Conservation (phyloP, 1,140 invertebrate genomes). For the Octopus sinensis region DNA sequence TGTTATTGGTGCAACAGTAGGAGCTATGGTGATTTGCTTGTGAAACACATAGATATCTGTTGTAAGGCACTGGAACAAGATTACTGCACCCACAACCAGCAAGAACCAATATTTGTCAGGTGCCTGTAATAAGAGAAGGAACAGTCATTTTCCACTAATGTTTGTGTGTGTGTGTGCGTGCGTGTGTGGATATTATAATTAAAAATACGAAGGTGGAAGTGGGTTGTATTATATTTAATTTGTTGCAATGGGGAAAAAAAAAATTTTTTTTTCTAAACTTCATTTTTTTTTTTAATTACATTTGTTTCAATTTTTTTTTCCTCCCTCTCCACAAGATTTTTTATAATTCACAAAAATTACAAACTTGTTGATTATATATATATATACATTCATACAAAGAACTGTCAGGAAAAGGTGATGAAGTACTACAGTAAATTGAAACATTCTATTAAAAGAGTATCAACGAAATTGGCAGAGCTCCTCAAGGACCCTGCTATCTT, state of each 20-base stretch:
- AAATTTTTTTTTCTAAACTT: neutral
- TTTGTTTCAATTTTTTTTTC: too few species aligned
- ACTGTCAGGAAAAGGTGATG: neutral
- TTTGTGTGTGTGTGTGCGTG: neutral
- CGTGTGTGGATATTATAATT: neutral
- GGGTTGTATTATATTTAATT: neutral
- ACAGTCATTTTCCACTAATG: neutral
- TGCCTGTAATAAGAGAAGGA: slow-evolving; percentile 31
- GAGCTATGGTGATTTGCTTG: neutral
- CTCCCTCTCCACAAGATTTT: too few species aligned
- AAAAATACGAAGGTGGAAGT: neutral
- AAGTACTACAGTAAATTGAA: neutral
- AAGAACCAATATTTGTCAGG: slow-evolving; percentile 52
- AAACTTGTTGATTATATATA: too few species aligned
- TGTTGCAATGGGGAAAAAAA: neutral
- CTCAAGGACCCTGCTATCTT: neutral
- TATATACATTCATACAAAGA: too few species aligned
- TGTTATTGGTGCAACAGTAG: neutral
- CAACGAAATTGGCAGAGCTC: neutral
- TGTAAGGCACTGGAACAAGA: slow-evolving; percentile 47
- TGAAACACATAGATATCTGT: slow-evolving; percentile 49
- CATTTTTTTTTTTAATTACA: neutral
- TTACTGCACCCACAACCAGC: slow-evolving; percentile 39
- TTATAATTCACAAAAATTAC: too few species aligned
- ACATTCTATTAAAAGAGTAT: neutral